A percentile compares a stretch with the other conserved stretches of the same genome.
Evolutionary conservation across 2,888 invertebrate species (phyloP).

Genomic region (Drosophila meridionalis): DNA sequence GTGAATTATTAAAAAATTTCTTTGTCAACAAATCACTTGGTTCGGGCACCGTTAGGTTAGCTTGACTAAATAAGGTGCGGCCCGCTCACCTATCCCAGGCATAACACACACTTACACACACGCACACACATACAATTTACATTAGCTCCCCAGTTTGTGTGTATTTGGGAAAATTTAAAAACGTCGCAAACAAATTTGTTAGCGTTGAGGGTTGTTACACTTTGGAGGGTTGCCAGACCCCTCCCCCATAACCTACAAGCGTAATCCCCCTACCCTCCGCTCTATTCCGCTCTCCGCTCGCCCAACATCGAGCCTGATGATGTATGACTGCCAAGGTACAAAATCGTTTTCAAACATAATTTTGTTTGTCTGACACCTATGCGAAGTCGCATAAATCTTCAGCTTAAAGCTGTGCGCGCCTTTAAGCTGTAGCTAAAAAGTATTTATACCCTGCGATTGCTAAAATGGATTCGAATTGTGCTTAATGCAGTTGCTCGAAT

Average conservation of each 20-base stretch:
- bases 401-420: slow-evolving; percentile 54
- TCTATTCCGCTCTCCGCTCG: too few relatives aligned
- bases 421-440: slow-evolving; percentile 32
- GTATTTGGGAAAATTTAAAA: slow-evolving; percentile 74
- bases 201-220: slow-evolving; percentile 68
- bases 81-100: slow-evolving; percentile 6
- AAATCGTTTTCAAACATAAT: slow-evolving; percentile 77
- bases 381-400: slow-evolving; percentile 66
- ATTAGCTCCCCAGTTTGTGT: slow-evolving; percentile 58
- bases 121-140: slow-evolving; percentile 63
- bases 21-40: slow-evolving; percentile 83
- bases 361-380: slow-evolving; percentile 75
- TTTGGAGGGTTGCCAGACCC: slow-evolving; percentile 18
- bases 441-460: slow-evolving; percentile 12
- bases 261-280: neutral
- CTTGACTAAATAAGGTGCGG: slow-evolving; percentile 71
- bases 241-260: neutral
- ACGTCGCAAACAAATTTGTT: slow-evolving; percentile 81
- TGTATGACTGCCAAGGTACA: slow-evolving; percentile 77
- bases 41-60: slow-evolving; percentile 36
- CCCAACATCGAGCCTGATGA: slow-evolving; percentile 52
- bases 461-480: neutral
- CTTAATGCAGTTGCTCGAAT: neutral
- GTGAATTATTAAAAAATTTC: slow-evolving; percentile 82
- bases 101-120: slow-evolving; percentile 10